These are phyloP conservation scores for Leucoraja erinaceus DNA, from an alignment of 2,113 vertebrate species.

Conservation along the genomic window DNA sequence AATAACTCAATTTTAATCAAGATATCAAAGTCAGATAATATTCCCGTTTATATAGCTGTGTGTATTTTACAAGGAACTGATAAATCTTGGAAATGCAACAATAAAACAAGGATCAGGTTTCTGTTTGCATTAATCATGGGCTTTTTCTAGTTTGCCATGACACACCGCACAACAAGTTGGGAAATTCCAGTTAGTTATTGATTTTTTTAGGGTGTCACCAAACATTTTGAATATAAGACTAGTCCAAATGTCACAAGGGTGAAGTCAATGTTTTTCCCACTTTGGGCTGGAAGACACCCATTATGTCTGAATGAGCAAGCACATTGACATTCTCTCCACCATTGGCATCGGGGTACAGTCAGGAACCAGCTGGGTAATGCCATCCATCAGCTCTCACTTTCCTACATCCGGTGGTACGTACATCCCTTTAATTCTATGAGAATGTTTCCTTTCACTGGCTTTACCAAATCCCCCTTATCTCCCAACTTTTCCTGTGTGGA, in stretches of 20 bases:
- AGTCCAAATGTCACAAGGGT: not conserved
- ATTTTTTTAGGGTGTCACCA: not conserved
- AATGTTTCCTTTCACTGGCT: not conserved
- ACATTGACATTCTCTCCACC: not conserved
- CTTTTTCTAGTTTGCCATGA: not conserved
- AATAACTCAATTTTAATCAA: not conserved
- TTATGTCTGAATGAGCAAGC: not conserved
- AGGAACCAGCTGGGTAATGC: not conserved
- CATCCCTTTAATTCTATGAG: not conserved
- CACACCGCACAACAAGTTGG: not conserved
- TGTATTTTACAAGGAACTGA: not conserved
- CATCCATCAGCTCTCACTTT: not conserved
- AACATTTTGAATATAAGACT: not conserved
- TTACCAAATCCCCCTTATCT: not conserved
- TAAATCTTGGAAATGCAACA: not conserved
- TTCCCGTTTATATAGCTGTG: not conserved
- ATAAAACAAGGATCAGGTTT: not conserved
- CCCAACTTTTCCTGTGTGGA: no score
- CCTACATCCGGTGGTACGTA: not conserved
- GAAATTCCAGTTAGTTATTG: not conserved
- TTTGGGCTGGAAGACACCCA: not conserved
- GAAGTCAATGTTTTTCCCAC: not conserved
- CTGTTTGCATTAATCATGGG: not conserved
- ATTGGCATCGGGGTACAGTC: not conserved
- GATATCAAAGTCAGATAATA: not conserved